These are phyloP conservation scores for Phataginus tricuspis DNA, from an alignment of 2,797 vertebrate species.

Conservation along the genomic window DNA sequence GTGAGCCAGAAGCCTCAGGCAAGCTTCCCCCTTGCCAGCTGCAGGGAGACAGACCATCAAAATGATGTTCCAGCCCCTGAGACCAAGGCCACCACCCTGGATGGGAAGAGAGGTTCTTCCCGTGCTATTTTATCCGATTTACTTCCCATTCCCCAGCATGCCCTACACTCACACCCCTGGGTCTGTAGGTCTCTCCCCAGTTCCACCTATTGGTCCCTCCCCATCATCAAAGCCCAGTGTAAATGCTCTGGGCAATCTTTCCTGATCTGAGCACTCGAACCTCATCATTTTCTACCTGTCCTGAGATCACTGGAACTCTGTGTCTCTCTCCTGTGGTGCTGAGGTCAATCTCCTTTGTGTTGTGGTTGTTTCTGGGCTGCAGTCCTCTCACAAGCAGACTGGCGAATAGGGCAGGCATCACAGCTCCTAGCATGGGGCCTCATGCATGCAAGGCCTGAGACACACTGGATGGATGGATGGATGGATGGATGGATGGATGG, in stretches of 20 bases:
- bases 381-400: neutral
- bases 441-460: neutral
- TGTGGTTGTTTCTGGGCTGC: neutral
- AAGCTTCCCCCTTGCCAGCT: neutral
- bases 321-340: neutral
- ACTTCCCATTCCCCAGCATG: neutral
- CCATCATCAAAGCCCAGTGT: neutral
- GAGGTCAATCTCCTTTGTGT: neutral
- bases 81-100: neutral
- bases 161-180: neutral
- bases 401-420: neutral
- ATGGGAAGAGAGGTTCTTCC: neutral
- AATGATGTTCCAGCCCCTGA: neutral
- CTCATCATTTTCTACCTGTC: neutral
- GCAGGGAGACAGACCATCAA: neutral
- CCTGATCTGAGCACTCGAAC: neutral
- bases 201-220: neutral
- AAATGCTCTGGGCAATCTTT: neutral
- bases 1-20: fast-evolving
- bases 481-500: neutral
- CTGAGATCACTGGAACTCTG: neutral
- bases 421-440: neutral
- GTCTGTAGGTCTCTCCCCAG: neutral
- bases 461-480: neutral
- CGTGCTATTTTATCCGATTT: neutral